Percentiles rank a stretch among this genome's conserved stretches.
These are phyloP conservation scores for Stylophora pistillata DNA, from an alignment of 64 coral and sea anemone species.

Conservation along the genomic window DNA sequence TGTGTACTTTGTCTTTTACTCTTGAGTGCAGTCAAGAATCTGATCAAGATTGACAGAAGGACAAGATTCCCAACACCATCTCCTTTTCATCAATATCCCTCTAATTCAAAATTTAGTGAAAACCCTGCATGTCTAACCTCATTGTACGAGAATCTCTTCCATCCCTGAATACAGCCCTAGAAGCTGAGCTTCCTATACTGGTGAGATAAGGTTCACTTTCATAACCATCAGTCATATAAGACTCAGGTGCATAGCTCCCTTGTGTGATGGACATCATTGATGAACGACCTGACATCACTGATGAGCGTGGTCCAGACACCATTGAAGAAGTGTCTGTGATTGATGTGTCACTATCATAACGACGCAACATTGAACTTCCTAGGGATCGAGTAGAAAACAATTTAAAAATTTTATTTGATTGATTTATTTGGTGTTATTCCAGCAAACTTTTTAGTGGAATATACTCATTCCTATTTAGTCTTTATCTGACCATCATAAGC, in stretches of 20 bases:
- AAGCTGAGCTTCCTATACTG: conserved; percentile 77
- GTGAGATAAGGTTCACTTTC: conserved; percentile 76
- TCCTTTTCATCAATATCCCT: not conserved
- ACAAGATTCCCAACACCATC: too few species aligned
- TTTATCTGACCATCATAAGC: too few species aligned
- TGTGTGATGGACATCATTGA: conserved; percentile 84
- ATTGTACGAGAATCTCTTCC: conserved; percentile 39
- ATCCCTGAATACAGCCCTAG: conserved; percentile 30
- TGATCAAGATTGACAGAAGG: too few species aligned
- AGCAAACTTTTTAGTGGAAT: too few species aligned
- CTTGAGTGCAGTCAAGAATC: too few species aligned
- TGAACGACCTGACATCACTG: conserved; percentile 83
- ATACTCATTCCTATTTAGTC: too few species aligned
- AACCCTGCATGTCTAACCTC: conserved; percentile 19
- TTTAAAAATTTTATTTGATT: not conserved
- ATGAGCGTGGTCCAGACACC: conserved; percentile 72
- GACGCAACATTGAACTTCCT: conserved; percentile 57
- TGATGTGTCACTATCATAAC: conserved; percentile 77
- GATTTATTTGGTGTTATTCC: not conserved
- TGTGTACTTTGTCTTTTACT: too few species aligned
- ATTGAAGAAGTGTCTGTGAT: conserved; percentile 72
- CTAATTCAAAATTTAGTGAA: not conserved
- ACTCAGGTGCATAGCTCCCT: conserved; percentile 90
- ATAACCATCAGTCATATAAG: conserved; percentile 84
- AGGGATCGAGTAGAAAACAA: not conserved